Conservation (phyloP, 2,888 invertebrate species). For the Spicauda simplicius region DNA sequence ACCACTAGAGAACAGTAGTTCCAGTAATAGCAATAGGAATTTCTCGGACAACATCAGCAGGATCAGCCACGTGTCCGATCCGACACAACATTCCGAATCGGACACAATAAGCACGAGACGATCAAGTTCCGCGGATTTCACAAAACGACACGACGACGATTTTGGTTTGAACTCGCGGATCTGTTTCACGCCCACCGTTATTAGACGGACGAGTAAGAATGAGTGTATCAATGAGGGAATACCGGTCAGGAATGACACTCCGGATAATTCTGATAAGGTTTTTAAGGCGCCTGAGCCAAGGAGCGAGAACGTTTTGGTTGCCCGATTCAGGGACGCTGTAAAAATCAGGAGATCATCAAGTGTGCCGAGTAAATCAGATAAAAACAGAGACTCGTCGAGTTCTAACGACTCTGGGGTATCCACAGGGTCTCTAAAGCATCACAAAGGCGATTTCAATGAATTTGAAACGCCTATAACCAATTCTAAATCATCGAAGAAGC, state of each 20-base stretch:
- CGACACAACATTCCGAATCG: conserved; percentile 73
- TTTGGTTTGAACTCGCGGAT: conserved; percentile 63
- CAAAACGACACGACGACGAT: conserved; percentile 83
- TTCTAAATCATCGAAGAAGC: conserved; percentile 75
- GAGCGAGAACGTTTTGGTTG: conserved; percentile 71
- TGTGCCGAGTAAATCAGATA: conserved; percentile 88
- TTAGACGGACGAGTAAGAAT: conserved; percentile 68
- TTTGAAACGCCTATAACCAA: conserved; percentile 84
- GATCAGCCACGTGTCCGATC: conserved; percentile 81
- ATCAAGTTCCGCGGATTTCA: conserved; percentile 87
- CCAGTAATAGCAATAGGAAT: conserved; percentile 73
- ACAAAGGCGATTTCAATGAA: conserved; percentile 86
- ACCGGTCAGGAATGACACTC: conserved; percentile 49
- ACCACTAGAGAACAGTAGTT: conserved; percentile 68
- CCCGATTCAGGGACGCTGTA: conserved; percentile 82
- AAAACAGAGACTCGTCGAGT: conserved; percentile 88
- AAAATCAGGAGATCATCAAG: conserved; percentile 88
- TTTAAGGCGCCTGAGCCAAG: conserved; percentile 76
- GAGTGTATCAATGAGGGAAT: conserved; percentile 70
- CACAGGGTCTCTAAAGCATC: conserved; percentile 86
- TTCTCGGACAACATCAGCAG: conserved; percentile 81
- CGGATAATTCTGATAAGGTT: conserved; percentile 55
- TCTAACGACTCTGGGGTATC: conserved; percentile 90
- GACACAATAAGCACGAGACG: conserved; percentile 77
- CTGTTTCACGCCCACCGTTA: conserved; percentile 74